These are phyloP conservation scores for Tetragnatha versicolor DNA, from an alignment of 1,140 invertebrate genomes.

Conservation along the genomic window DNA sequence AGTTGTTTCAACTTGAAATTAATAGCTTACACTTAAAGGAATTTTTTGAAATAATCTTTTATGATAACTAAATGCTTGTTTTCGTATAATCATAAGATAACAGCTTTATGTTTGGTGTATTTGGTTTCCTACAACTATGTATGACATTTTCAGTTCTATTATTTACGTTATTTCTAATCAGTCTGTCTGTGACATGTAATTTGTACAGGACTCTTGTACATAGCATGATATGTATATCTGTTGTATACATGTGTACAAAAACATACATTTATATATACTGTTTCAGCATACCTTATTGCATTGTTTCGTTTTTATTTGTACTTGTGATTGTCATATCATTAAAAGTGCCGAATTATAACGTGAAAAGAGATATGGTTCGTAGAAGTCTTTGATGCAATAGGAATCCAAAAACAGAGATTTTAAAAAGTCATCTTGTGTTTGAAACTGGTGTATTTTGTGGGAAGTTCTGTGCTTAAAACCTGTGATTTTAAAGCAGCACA, in stretches of 20 bases:
- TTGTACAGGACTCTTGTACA: slow-evolving; percentile 50
- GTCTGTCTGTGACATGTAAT: not conserved
- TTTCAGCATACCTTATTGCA: slow-evolving; percentile 21
- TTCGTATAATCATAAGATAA: not conserved
- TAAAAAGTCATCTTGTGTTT: too few species aligned
- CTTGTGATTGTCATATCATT: slow-evolving; percentile 28
- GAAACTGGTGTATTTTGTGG: too few species aligned
- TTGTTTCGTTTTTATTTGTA: slow-evolving; percentile 36
- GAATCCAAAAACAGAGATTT: not conserved
- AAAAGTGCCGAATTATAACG: slow-evolving; percentile 47
- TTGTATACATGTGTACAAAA: slow-evolving; percentile 41
- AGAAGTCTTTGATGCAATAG: not conserved
- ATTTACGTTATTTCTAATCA: not conserved
- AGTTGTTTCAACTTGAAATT: not conserved
- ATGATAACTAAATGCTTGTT: not conserved
- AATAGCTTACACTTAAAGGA: not conserved
- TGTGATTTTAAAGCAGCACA: too few species aligned
- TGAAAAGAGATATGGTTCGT: slow-evolving; percentile 8
- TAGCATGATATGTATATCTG: slow-evolving; percentile 52
- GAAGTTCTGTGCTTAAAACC: too few species aligned
- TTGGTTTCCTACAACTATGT: too few species aligned
- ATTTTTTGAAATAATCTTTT: not conserved
- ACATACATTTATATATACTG: slow-evolving; percentile 35
- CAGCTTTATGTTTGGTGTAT: too few species aligned
- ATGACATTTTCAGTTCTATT: not conserved